A percentile compares a stretch with the other conserved stretches of the same genome.
Evolutionary conservation across 30 jellyfish, hydroid and myxozoan genomes (phyloP).

Genomic region (Aurelia sp.): DNA sequence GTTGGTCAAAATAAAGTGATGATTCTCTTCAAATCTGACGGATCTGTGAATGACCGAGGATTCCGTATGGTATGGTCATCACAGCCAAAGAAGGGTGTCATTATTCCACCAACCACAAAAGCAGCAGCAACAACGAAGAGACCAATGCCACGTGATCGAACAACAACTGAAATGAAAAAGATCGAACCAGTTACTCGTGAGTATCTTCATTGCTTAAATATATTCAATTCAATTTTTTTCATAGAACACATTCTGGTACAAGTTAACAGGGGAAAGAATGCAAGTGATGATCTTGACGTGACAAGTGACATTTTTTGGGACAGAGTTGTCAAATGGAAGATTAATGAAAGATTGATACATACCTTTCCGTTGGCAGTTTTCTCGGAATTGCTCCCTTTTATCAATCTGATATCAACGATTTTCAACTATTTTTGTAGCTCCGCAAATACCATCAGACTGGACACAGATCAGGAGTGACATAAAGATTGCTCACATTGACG

Average conservation of each 20-base stretch:
- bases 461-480: conserved; percentile 9
- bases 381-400: too few species aligned
- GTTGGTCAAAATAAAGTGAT: conserved; percentile 67
- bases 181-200: conserved; percentile 3
- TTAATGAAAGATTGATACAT: too few species aligned
- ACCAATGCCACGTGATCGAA: too few species aligned
- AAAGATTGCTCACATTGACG: conserved; percentile 45
- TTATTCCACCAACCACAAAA: conserved; percentile 22
- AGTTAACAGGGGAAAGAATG: too few species aligned
- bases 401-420: not conserved
- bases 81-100: conserved; percentile 8
- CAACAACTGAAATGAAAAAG: too few species aligned
- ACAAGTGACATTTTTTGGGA: too few species aligned
- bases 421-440: conserved; percentile 15
- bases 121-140: conserved; percentile 19
- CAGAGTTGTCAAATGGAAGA: too few species aligned
- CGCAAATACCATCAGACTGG: conserved; percentile 67
- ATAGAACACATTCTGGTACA: too few species aligned
- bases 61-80: conserved; percentile 74
- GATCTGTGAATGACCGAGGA: conserved; percentile 45
- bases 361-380: too few species aligned
- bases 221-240: too few species aligned
- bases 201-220: too few species aligned
- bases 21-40: conserved; percentile 66
- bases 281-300: too few species aligned